Evolutionary conservation across 2,113 vertebrate genomes (phyloP), one percentile per base, ranked within the genome.

Genomic region (Stigmatopora nigra): DNA sequence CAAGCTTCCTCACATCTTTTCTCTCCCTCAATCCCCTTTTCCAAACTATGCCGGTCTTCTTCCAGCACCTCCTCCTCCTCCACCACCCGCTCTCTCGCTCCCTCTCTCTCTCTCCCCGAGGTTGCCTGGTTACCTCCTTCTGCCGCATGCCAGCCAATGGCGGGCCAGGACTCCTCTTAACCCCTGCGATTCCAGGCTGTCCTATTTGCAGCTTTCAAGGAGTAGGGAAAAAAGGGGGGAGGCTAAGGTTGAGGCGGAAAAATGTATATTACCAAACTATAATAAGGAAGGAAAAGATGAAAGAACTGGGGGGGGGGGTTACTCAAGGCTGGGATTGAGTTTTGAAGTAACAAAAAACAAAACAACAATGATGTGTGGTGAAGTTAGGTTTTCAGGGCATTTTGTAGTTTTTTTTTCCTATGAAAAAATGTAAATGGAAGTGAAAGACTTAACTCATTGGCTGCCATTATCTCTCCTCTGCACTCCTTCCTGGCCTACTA

Each of bases 51-150:
- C 69, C 82, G 78, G 81, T 84, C 78, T 86, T 78, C 72, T 87
- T 89, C 87, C 84, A 84, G 85, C 87, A 84, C 84, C 80, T 79
- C 76, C 78, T 78, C 78, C 36, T 44, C 49, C 47, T 63, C 61
- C 35, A 20, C 36, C 41, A 16, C 65, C 61, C 35, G 61, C 70
- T 48, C 70, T 64, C 78, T 70, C 76, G 66, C 79, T 71, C 80
- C 81, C 74, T 72, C 77, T 83, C 79, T 71, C 80, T 82, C 74
- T 72, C 77, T 83, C 78, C 82, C 82, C 86, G 89, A 91, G 90
- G 91, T 91, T 92, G 91, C 91, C 91, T 91, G 86, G 90, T 91
- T 92, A 91, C 91, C 89, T 90, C 91, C 88, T 82, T 89, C 87
- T 88, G 82, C 84, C 84, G 84, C 77, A 75, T 79, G 71, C 65